Base-by-base conservation (phyloP, 2,797 vertebrate genomes). In the Danionella dracula region DNA sequence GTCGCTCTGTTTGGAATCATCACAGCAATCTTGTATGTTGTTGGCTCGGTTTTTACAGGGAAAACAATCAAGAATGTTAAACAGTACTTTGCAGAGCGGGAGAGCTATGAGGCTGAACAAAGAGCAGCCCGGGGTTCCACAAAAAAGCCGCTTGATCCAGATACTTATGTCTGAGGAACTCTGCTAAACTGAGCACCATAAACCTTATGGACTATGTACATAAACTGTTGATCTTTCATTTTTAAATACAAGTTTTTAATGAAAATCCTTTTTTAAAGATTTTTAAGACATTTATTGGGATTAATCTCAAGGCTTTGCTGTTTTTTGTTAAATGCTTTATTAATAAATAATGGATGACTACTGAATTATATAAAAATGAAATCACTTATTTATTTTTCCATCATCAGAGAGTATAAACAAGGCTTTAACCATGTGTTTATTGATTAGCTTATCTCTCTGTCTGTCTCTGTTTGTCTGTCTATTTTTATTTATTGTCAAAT, bases 1-100 rank as follows among this genome's bases (percentile, higher is more conserved):
- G 92, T 98, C 0, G 90, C 90, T 2, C 82, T 98, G 41, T 99
- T 98, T 0, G 93, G 91, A 0, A 84, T 93, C 0, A 80, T 91
- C 27, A 93, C 93, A 0, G 87, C 91, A 50, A 87, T 93, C 35
- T 68, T 95, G 68, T 99, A 96, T 38, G 37, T 76, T 0, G 78
- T 55, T 1, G 96, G 94, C 4, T 59, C 83, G 0, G 87, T 86
- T 73, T 58, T 93, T 40, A 90, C 87, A 0, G 4, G 78, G 38
- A 73, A 81, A 11, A 92, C 92, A 8, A 35, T 96, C 49, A 81
- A 79, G 0, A 0, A 70, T 0, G 83, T 90, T 54, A 78, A 4
- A 49, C 34, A 5, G 8, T 87, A 86, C 65, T 69, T 50, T 13
- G 66, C 76, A 66, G 84, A 88, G 42, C 7, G 16, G 3, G 50